Base-by-base conservation (phyloP, 2,888 invertebrate genomes). In the Hofmannophila pseudospretella region DNA sequence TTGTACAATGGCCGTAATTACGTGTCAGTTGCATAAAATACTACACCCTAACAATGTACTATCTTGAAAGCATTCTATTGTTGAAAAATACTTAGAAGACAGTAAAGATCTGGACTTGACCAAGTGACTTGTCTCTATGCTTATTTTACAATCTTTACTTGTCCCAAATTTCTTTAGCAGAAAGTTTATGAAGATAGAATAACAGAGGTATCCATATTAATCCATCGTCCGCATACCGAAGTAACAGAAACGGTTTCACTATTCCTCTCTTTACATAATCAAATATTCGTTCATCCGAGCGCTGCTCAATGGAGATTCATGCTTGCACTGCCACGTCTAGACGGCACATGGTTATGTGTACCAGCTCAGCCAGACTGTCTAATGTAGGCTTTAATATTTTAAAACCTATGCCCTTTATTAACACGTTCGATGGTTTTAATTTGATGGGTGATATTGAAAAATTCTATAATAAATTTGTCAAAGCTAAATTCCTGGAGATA, bases 221-320 rank as follows among this genome's bases (percentile, higher is more conserved):
- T 26, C 29, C 31, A 28, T 33, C 8, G 39, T 37, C 42, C 20
- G 19, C n/a, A n/a, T 4, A 32, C 46, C 41, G 37, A 52, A 46
- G 47, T 39, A 47, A 52, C 42, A 38, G 45, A 47, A 59, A 56
- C 47, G 35, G 46, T 55, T 55, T 58, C 49, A 58, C 61, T 67
- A 64, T 57, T 54, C 36, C 49, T 67, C 58, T 57, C 65, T 76
- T 77, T 67, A 68, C 71, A 72, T 80, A 79, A 80, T 80, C 72
- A 78, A 81, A 82, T 80, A 79, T 78, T 78, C 75, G 68, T 55
- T 51, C 49, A 49, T 47, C 49, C 58, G 58, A 57, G 57, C 48
- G 41, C 53, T 50, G 49, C 54, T 66, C 62, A 66, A 67, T 67
- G 58, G 62, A 69, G 67, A 67, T 67, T 64, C 62, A 68, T 63